phyloP scores from a whole-genome alignment of 2,113 vertebrate genomes.

The Camelus dromedarius region DNA sequence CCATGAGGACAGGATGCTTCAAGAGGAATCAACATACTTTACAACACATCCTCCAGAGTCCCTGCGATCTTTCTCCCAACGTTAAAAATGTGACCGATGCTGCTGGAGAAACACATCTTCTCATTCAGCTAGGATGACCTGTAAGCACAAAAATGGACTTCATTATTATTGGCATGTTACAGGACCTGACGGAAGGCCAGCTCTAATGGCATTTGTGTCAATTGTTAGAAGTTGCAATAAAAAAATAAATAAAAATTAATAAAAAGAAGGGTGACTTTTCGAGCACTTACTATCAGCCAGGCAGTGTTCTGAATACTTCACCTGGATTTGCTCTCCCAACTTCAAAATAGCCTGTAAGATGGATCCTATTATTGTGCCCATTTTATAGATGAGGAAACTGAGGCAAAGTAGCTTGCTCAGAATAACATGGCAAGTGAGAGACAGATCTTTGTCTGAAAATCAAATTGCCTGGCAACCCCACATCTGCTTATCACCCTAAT shows the following conservation, averaged over 20 bases:
- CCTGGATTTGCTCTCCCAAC: background rate
- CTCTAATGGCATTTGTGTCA: background rate
- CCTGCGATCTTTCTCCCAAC: background rate
- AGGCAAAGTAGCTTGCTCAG: background rate
- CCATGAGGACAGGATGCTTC: background rate
- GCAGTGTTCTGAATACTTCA: background rate
- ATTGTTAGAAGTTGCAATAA: background rate
- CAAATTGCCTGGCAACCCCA: too few relatives aligned
- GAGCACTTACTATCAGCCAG: too few relatives aligned
- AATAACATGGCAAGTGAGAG: background rate
- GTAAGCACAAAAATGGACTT: background rate
- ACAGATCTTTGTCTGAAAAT: too few relatives aligned
- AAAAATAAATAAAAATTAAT: too few relatives aligned
- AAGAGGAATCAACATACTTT: background rate
- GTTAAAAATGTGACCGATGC: background rate
- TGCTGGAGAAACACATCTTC: background rate
- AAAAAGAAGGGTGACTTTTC: background rate
- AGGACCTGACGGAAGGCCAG: background rate
- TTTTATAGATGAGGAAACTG: background rate
- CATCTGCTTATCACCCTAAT: accelerated
- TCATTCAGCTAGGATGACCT: background rate
- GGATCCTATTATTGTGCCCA: background rate
- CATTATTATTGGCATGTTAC: background rate
- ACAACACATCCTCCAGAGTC: background rate
- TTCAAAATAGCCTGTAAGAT: background rate